Conservation (phyloP, 2,888 invertebrate genomes). For the Drosophila pseudotakahashii region DNA sequence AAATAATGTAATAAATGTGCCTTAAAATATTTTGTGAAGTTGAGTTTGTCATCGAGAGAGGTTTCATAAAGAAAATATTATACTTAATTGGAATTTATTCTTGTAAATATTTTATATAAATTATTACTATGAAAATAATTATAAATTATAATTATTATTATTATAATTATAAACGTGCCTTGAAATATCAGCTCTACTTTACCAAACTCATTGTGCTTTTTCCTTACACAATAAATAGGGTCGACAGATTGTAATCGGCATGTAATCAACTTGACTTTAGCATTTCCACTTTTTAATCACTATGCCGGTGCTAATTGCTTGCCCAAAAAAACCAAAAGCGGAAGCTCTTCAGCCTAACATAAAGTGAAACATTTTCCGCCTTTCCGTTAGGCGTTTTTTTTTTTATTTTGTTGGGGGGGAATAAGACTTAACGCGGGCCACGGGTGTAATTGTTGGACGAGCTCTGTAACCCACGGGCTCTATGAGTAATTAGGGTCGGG, state of each 20-base stretch:
- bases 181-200: no score
- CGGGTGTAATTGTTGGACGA: conserved; percentile 69
- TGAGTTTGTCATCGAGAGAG: background rate
- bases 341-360: conserved; percentile 52
- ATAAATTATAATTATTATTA: no score
- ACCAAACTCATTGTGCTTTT: background rate
- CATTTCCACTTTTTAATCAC: conserved; percentile 46
- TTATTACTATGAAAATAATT: no score
- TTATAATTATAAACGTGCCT: no score
- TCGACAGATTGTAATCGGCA: conserved; percentile 24
- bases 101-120: no score
- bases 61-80: conserved; percentile 2
- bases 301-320: conserved; percentile 59
- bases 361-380: conserved; percentile 67
- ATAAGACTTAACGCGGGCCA: conserved; percentile 43
- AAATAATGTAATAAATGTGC: no score
- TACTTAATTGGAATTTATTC: background rate
- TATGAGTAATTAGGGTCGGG: conserved; percentile 74
- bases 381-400: conserved; percentile 46
- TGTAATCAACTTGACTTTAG: conserved; percentile 38
- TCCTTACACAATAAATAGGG: background rate
- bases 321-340: conserved; percentile 46
- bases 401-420: conserved; percentile 39
- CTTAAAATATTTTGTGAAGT: no score
- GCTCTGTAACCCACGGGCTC: conserved; percentile 50